Evolutionary conservation across 1,140 invertebrate genomes (phyloP).

Genomic region (Laupala kohalensis): DNA sequence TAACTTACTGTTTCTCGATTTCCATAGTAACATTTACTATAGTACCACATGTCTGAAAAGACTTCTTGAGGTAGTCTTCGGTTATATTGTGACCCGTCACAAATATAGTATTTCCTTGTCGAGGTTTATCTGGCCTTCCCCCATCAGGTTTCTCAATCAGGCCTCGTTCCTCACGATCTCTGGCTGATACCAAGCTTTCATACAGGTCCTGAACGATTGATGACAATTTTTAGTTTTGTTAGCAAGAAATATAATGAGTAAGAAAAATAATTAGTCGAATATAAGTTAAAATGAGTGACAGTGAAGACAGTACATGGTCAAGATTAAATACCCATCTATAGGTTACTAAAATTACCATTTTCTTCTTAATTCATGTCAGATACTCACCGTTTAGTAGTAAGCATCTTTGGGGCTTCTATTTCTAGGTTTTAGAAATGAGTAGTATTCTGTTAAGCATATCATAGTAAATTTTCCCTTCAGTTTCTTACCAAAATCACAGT

Average conservation of each 20-base stretch:
- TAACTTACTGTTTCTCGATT: conserved; percentile 63
- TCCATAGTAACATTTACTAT: conserved; percentile 85
- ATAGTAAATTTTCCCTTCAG: too few species aligned
- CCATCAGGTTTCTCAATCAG: conserved; percentile 31
- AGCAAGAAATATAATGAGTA: too few species aligned
- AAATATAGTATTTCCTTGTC: conserved; percentile 73
- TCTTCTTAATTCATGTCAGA: too few species aligned
- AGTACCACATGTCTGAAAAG: conserved; percentile 61
- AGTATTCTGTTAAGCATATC: too few species aligned
- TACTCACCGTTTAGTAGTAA: too few species aligned
- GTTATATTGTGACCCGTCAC: conserved; percentile 68
- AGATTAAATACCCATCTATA: too few species aligned
- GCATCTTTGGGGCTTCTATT: too few species aligned
- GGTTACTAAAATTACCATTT: too few species aligned
- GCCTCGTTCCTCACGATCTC: conserved; percentile 45
- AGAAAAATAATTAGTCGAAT: neutral
- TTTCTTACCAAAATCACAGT: too few species aligned
- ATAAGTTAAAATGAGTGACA: neutral
- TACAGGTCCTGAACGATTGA: conserved; percentile 70
- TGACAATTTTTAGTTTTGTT: too few species aligned
- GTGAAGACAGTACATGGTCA: too few species aligned
- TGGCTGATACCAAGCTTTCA: conserved; percentile 76
- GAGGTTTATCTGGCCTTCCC: conserved; percentile 44
- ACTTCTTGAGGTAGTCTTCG: conserved; percentile 68
- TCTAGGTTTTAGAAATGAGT: too few species aligned